Evolutionary conservation across 2,113 vertebrate genomes (phyloP).

Genomic region (Colinus virginianus): DNA sequence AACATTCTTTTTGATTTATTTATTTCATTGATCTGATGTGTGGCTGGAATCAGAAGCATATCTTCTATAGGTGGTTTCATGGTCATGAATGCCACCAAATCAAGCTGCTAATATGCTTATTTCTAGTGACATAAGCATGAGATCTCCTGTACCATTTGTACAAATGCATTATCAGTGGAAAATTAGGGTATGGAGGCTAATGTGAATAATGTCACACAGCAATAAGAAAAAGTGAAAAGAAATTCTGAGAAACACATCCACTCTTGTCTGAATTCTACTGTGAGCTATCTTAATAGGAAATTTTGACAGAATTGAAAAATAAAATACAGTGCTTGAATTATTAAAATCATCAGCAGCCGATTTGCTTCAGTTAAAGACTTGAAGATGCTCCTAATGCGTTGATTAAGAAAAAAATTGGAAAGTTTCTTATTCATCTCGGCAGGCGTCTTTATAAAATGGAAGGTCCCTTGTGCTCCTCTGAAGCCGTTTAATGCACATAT

Average conservation of each 20-base stretch:
- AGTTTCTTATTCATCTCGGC: slow-evolving; percentile 54
- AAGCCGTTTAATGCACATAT: slow-evolving; percentile 77
- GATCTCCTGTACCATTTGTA: not conserved
- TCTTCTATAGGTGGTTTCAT: not conserved
- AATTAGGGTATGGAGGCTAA: not conserved
- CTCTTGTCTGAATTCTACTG: not conserved
- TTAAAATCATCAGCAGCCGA: slow-evolving; percentile 13
- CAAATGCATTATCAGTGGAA: not conserved
- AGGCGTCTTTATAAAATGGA: slow-evolving; percentile 57
- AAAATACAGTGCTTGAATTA: not conserved
- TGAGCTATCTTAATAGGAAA: slow-evolving; percentile 14
- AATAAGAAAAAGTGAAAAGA: not conserved
- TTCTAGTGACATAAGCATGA: not conserved
- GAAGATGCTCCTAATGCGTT: slow-evolving; percentile 28
- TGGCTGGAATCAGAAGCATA: not conserved
- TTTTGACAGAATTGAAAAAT: not conserved
- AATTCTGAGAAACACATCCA: not conserved
- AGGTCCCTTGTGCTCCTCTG: slow-evolving; percentile 72
- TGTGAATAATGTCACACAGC: not conserved
- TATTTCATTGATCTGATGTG: not conserved
- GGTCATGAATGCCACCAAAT: not conserved
- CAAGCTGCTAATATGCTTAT: not conserved
- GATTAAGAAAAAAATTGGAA: slow-evolving; percentile 49
- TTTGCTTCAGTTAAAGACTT: slow-evolving; percentile 59
- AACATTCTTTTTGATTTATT: not conserved